Evolutionary conservation across 1,140 invertebrate genomes (phyloP).

Genomic region (Eupeodes corollae): DNA sequence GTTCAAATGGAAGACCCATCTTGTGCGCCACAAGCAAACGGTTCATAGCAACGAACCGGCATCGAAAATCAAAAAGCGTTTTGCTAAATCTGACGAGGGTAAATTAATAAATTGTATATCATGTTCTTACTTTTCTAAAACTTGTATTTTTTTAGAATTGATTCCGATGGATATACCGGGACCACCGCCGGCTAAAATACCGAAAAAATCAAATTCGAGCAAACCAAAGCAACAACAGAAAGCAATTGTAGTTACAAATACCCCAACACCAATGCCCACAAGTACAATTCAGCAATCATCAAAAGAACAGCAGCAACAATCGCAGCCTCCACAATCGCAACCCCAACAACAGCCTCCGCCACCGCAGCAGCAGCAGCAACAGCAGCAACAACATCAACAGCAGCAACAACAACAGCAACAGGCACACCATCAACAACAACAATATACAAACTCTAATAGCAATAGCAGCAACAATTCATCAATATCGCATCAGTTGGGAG

Average conservation of each 20-base stretch:
- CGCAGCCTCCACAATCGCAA: constrained; percentile 1
- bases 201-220: constrained; percentile 25
- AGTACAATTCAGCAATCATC: neutral
- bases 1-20: constrained; percentile 35
- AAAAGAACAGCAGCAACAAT: neutral
- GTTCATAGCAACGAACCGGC: constrained; percentile 33
- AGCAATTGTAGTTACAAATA: neutral
- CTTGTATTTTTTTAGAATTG: constrained; percentile 13
- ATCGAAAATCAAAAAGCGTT: constrained; percentile 33
- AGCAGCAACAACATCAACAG: constrained; percentile 21
- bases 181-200: constrained; percentile 29
- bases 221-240: constrained; percentile 23
- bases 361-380: constrained; percentile 8
- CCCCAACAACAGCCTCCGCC: constrained; percentile 3
- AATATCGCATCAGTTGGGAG: constrained; percentile 27
- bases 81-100: constrained; percentile 29
- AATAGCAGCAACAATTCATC: constrained; percentile 22
- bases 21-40: constrained; percentile 33
- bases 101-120: constrained; percentile 1
- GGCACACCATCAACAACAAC: constrained; percentile 30
- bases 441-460: constrained; percentile 33
- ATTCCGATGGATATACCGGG: constrained; percentile 28
- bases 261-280: neutral
- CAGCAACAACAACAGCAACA: constrained; percentile 28
- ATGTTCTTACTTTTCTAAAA: too few species aligned